Conservation (phyloP, 2,888 invertebrate species). For the Melinopterus prodromus region DNA sequence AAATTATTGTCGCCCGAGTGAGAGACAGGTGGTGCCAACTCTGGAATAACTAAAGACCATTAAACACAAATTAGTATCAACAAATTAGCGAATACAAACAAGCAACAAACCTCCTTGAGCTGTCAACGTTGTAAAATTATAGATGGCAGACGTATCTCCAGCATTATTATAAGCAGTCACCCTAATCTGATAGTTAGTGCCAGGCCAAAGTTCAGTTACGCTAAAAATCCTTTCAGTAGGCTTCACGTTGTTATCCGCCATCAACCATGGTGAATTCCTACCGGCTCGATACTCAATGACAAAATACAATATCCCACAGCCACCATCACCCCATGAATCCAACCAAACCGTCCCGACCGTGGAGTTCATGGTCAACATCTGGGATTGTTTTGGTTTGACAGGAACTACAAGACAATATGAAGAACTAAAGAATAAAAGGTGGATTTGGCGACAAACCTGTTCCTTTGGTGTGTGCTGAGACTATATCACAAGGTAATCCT, state of each 20-base stretch:
- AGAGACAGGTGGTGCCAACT: constrained; percentile 72
- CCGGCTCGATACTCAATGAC: constrained; percentile 80
- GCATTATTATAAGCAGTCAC: constrained; percentile 88
- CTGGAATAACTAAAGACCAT: constrained; percentile 65
- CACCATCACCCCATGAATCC: constrained; percentile 89
- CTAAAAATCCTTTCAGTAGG: constrained; percentile 84
- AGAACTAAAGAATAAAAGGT: not conserved
- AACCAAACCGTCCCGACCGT: constrained; percentile 88
- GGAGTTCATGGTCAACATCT: constrained; percentile 84
- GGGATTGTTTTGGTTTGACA: constrained; percentile 80
- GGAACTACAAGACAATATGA: constrained; percentile 66
- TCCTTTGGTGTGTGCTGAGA: constrained; percentile 84
- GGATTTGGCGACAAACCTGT: constrained; percentile 63
- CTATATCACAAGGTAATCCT: constrained; percentile 87
- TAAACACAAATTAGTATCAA: constrained; percentile 10
- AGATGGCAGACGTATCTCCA: constrained; percentile 82
- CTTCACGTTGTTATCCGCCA: constrained; percentile 83
- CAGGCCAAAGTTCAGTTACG: constrained; percentile 78
- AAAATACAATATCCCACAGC: constrained; percentile 87
- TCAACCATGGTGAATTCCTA: constrained; percentile 75
- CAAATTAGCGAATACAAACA: constrained; percentile 52
- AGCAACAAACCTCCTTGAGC: constrained; percentile 71
- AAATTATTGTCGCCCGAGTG: constrained; percentile 72
- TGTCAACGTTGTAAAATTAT: constrained; percentile 85
- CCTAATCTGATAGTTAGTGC: constrained; percentile 76